Conservation (phyloP, 2,113 vertebrate species). For the Scomber colias region DNA sequence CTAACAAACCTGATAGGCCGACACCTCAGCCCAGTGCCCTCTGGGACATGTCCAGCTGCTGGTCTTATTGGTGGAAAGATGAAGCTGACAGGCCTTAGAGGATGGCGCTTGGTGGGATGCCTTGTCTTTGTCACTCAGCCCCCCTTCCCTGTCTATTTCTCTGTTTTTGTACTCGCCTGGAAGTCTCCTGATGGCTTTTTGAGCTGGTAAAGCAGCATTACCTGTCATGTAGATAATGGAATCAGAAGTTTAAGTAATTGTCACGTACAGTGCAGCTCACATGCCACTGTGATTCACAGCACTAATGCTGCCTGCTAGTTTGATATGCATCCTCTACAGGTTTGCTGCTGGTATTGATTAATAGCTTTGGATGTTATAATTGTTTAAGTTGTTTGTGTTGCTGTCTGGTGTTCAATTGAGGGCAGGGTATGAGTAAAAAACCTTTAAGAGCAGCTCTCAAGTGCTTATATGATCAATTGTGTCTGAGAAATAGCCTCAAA, state of each 20-base stretch:
- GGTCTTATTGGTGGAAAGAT: slow-evolving; percentile 61
- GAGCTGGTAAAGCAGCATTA: slow-evolving; percentile 30
- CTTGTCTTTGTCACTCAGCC: slow-evolving; percentile 37
- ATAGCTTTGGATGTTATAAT: not conserved
- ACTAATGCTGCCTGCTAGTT: slow-evolving; percentile 17
- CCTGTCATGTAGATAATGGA: slow-evolving; percentile 59
- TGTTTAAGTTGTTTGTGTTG: not conserved
- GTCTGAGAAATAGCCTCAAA: too few species aligned
- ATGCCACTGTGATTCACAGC: slow-evolving; percentile 10
- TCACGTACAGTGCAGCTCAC: slow-evolving; percentile 17
- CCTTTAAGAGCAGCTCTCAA: too few species aligned
- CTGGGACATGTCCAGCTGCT: slow-evolving; percentile 61
- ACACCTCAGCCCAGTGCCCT: slow-evolving; percentile 29
- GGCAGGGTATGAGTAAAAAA: too few species aligned
- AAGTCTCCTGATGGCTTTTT: slow-evolving; percentile 18
- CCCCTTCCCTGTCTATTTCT: slow-evolving; percentile 3
- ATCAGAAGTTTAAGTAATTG: slow-evolving; percentile 55
- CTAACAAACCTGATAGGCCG: slow-evolving; percentile 46
- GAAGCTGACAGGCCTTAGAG: slow-evolving; percentile 59
- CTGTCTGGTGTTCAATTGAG: not conserved
- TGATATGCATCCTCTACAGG: not conserved
- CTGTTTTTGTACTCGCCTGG: slow-evolving; percentile 5
- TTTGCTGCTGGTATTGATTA: too few species aligned
- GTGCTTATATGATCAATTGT: too few species aligned
- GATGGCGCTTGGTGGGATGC: slow-evolving; percentile 21